Percentiles rank a stretch among this genome's conserved stretches.
Conservation (phyloP, 92 coral and sea anemone species). For the Zoanthus sociatus region DNA sequence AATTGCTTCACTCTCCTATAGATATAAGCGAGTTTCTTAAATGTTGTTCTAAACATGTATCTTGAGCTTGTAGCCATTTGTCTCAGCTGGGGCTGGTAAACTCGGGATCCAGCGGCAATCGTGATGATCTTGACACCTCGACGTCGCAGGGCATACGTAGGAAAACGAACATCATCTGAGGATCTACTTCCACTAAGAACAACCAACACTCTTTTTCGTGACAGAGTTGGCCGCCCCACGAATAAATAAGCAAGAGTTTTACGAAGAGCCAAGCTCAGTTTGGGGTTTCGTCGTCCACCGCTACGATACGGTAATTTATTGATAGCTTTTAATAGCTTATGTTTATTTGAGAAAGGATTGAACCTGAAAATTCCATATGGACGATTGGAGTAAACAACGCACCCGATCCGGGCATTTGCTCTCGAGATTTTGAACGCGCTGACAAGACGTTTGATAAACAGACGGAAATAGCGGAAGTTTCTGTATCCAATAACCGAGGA, state of each 20-base stretch:
- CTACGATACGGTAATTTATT: background rate
- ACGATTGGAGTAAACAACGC: conserved; percentile 43
- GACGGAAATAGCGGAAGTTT: conserved; percentile 48
- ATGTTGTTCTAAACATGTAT: background rate
- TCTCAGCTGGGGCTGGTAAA: conserved; percentile 8
- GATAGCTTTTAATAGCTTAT: conserved; percentile 2
- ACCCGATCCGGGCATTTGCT: conserved; percentile 46
- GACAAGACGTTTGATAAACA: conserved; percentile 49
- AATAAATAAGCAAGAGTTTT: background rate
- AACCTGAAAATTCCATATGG: conserved; percentile 37
- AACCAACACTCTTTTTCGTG: conserved; percentile 38
- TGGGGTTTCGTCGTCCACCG: conserved; percentile 30
- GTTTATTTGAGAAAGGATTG: conserved; percentile 17
- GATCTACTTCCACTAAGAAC: conserved; percentile 11
- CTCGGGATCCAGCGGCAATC: background rate
- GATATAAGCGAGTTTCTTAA: background rate
- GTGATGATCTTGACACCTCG: conserved; percentile 6
- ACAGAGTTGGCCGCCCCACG: conserved; percentile 16
- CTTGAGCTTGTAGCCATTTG: conserved; percentile 27
- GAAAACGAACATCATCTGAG: background rate
- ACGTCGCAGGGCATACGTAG: conserved; percentile 6
- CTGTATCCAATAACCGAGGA: conserved; percentile 34
- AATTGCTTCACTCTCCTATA: conserved; percentile 9
- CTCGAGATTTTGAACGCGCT: conserved; percentile 50
- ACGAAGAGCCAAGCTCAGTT: background rate